Evolutionary conservation across 2,113 vertebrate species (phyloP).

Genomic region (Neotragus moschatus): DNA sequence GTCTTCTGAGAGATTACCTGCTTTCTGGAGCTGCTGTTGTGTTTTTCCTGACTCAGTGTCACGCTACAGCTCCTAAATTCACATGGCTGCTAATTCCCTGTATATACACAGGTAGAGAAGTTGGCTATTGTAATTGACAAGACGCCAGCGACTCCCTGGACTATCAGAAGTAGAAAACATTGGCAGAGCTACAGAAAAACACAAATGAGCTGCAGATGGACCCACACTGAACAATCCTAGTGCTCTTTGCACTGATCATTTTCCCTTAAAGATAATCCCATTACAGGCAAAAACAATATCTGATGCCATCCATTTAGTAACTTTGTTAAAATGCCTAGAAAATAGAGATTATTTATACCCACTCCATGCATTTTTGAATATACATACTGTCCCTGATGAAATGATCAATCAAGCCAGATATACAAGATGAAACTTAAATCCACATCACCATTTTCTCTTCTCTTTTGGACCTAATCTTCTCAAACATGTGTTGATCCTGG

Average conservation of each 20-base stretch:
- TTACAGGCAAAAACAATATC: background rate
- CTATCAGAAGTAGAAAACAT: constrained; percentile 12
- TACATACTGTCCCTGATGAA: background rate
- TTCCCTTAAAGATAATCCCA: constrained; percentile 14
- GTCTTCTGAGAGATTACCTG: background rate
- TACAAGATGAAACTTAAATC: background rate
- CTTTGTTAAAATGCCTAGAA: constrained; percentile 23
- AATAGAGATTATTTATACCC: background rate
- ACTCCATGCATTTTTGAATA: background rate
- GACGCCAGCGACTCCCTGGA: constrained; percentile 47
- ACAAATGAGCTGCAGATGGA: background rate
- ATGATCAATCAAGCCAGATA: background rate
- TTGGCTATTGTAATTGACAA: background rate
- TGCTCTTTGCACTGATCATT: background rate
- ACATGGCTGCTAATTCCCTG: background rate
- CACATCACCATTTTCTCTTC: background rate
- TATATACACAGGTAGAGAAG: constrained; percentile 37
- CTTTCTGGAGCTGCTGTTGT: background rate
- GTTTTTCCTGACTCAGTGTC: background rate
- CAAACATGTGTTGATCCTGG: background rate
- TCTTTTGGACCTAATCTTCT: background rate
- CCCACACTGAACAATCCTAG: background rate
- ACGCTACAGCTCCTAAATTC: background rate
- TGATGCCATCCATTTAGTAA: background rate
- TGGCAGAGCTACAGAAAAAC: constrained; percentile 53